Evolutionary conservation across 2,888 invertebrate genomes (phyloP).

Genomic region (Cryptus viduatorius): DNA sequence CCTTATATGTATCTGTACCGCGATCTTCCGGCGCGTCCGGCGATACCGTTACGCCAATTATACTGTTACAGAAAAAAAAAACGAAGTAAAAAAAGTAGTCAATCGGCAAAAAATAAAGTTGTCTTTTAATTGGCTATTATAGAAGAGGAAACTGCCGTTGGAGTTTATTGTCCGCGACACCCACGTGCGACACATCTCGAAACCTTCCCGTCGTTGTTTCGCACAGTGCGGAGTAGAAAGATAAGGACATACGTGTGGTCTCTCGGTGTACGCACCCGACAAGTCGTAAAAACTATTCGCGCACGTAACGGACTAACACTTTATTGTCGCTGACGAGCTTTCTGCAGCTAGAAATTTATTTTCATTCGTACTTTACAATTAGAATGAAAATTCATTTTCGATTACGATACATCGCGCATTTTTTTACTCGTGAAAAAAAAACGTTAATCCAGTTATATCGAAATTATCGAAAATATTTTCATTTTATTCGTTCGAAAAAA

Average conservation of each 20-base stretch:
- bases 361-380: not conserved
- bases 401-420: too few relatives aligned
- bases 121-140: slow-evolving; percentile 67
- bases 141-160: slow-evolving; percentile 51
- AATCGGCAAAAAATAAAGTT: slow-evolving; percentile 41
- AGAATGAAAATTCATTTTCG: not conserved
- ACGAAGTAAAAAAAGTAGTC: slow-evolving; percentile 20
- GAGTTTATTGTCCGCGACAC: slow-evolving; percentile 62
- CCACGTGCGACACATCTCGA: slow-evolving; percentile 66
- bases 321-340: not conserved
- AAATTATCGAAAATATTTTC: too few relatives aligned
- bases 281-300: slow-evolving; percentile 17
- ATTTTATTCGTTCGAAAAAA: too few relatives aligned
- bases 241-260: slow-evolving; percentile 4
- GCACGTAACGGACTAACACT: not conserved
- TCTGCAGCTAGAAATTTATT: not conserved
- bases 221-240: slow-evolving; percentile 12
- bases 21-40: slow-evolving; percentile 1
- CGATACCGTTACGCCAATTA: slow-evolving; percentile 63
- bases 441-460: too few relatives aligned
- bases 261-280: slow-evolving; percentile 22
- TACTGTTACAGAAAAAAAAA: slow-evolving; percentile 26
- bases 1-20: not conserved
- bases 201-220: slow-evolving; percentile 20
- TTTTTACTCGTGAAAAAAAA: too few relatives aligned